Conservation (phyloP, 2,113 vertebrate species). For the Poeciliopsis prolifica region DNA sequence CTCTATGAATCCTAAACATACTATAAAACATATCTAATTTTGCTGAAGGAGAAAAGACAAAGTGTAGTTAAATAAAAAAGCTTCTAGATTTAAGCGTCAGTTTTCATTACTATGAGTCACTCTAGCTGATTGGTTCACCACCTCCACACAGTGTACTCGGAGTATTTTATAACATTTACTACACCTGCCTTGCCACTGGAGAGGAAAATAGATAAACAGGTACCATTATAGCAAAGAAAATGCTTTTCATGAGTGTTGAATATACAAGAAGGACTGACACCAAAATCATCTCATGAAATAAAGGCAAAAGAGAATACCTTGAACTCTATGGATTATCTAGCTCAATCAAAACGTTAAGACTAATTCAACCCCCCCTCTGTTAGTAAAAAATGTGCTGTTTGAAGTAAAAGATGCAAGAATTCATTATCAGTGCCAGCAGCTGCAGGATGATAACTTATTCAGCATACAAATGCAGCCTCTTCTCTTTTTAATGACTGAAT, state of each 20-base stretch:
- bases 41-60: background rate
- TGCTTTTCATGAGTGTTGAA: background rate
- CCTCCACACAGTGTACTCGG: background rate
- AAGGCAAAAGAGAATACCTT: background rate
- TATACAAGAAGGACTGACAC: no score
- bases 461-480: slow-evolving; percentile 6
- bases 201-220: no score
- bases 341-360: background rate
- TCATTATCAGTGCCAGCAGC: slow-evolving; percentile 2
- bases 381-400: background rate
- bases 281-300: background rate
- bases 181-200: background rate
- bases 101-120: background rate
- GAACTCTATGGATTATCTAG: background rate
- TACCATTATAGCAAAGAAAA: background rate
- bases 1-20: background rate
- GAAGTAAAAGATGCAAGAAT: background rate
- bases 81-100: background rate
- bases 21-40: background rate
- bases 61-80: background rate
- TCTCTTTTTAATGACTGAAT: slow-evolving; percentile 1
- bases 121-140: background rate
- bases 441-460: background rate
- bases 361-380: background rate
- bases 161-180: background rate